These are phyloP conservation scores for Troides oblongomaculatus DNA, from an alignment of 2,888 invertebrate species.

Conservation along the genomic window DNA sequence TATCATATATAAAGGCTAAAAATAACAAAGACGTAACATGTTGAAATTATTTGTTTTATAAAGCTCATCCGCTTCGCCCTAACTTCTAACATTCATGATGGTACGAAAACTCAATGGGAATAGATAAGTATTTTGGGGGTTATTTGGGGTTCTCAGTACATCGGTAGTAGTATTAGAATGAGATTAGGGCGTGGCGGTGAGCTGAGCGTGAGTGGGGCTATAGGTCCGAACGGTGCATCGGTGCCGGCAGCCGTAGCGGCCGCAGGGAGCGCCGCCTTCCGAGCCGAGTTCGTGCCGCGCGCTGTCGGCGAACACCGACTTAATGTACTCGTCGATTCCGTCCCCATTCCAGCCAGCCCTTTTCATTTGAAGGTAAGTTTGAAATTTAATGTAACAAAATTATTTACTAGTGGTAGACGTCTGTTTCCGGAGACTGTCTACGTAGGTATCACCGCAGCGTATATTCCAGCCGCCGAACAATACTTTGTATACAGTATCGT, in stretches of 20 bases:
- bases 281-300: constrained; percentile 94
- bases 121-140: neutral
- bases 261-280: constrained; percentile 89
- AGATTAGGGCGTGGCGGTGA: constrained; percentile 68
- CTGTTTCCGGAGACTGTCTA: too few species aligned
- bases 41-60: constrained; percentile 39
- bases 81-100: constrained; percentile 66
- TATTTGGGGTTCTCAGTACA: constrained; percentile 28
- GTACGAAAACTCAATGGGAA: neutral
- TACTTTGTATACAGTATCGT: too few species aligned
- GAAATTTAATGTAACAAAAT: neutral
- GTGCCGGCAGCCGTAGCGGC: constrained; percentile 94
- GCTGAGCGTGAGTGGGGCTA: constrained; percentile 58
- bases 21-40: constrained; percentile 47
- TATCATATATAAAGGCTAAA: constrained; percentile 36
- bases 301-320: constrained; percentile 96
- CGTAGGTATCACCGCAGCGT: too few species aligned
- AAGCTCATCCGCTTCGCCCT: constrained; percentile 78
- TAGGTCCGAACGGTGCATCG: constrained; percentile 95
- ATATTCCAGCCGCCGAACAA: too few species aligned
- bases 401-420: too few species aligned
- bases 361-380: constrained; percentile 89
- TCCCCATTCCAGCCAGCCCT: constrained; percentile 93
- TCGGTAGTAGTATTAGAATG: constrained; percentile 33
- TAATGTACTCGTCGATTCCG: constrained; percentile 89